Evolutionary conservation across 2,888 invertebrate genomes (phyloP).

Genomic region (Acrocyrtus sp.): DNA sequence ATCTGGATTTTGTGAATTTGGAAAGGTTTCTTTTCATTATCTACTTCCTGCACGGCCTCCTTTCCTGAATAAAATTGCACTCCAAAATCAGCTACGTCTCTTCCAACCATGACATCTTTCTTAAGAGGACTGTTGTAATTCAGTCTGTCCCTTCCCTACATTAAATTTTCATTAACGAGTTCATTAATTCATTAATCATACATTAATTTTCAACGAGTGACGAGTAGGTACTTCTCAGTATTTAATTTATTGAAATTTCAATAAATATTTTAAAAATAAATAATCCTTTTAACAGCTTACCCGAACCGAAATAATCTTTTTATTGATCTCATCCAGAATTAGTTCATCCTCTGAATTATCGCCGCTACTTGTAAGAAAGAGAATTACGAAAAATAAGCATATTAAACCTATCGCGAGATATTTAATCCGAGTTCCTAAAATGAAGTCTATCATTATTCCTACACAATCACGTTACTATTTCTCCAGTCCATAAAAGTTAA

Average conservation of each 20-base stretch:
- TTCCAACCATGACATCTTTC: slow-evolving; percentile 2
- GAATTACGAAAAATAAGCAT: slow-evolving; percentile 43
- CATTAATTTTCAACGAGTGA: too few relatives aligned
- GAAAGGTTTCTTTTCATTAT: slow-evolving; percentile 55
- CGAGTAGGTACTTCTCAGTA: too few relatives aligned
- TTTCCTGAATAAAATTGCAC: slow-evolving; percentile 62
- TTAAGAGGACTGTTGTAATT: too few relatives aligned
- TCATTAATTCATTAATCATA: too few relatives aligned
- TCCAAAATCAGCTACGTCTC: slow-evolving; percentile 45
- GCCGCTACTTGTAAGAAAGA: slow-evolving; percentile 42
- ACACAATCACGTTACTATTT: too few relatives aligned
- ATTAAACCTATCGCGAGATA: slow-evolving; percentile 43
- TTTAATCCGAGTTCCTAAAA: slow-evolving; percentile 49
- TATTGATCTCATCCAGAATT: slow-evolving; percentile 37
- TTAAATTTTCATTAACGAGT: not conserved
- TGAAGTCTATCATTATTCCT: slow-evolving; percentile 43
- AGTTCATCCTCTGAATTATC: slow-evolving; percentile 48
- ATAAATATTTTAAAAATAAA: too few relatives aligned
- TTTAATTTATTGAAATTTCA: too few relatives aligned
- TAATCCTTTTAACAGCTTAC: too few relatives aligned
- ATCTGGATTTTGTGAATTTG: slow-evolving; percentile 55
- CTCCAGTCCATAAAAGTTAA: too few relatives aligned
- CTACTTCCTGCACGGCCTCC: slow-evolving; percentile 52
- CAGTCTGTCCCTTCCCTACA: too few relatives aligned
- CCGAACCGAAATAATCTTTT: slow-evolving; percentile 30